phyloP scores from a whole-genome alignment of 2,113 vertebrate genomes.

The Pachycephala philippinensis region DNA sequence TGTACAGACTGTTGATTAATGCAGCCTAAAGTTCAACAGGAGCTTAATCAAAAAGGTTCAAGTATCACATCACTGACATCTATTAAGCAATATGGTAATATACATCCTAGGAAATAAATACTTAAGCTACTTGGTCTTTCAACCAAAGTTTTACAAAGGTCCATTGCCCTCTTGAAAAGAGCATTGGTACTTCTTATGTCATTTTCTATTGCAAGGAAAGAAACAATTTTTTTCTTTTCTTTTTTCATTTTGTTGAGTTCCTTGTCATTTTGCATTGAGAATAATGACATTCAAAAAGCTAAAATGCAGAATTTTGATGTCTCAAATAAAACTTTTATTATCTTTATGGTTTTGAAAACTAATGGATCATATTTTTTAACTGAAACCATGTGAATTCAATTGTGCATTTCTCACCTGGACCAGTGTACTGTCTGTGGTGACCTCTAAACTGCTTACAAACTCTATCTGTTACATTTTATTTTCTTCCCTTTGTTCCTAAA shows the following conservation, averaged over 20 bases:
- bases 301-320: background rate
- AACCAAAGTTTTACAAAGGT: background rate
- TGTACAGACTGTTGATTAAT: conserved; percentile 75
- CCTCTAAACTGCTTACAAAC: background rate
- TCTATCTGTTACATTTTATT: background rate
- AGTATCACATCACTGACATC: conserved; percentile 58
- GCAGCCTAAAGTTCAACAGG: conserved; percentile 78
- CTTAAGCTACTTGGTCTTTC: conserved; percentile 39
- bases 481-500: background rate
- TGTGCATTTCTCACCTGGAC: background rate
- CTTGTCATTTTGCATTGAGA: background rate
- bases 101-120: conserved; percentile 53
- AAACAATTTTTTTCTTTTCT: background rate
- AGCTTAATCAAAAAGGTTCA: conserved; percentile 76
- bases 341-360: background rate
- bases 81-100: conserved; percentile 66
- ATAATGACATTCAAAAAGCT: background rate
- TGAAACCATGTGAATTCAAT: background rate
- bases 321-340: background rate
- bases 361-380: background rate
- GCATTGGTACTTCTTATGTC: background rate
- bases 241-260: background rate
- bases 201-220: background rate
- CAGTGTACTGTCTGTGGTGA: background rate
- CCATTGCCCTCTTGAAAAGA: background rate